These are phyloP conservation scores for Papilio elwesi DNA, from an alignment of 2,888 invertebrate species.

Conservation along the genomic window DNA sequence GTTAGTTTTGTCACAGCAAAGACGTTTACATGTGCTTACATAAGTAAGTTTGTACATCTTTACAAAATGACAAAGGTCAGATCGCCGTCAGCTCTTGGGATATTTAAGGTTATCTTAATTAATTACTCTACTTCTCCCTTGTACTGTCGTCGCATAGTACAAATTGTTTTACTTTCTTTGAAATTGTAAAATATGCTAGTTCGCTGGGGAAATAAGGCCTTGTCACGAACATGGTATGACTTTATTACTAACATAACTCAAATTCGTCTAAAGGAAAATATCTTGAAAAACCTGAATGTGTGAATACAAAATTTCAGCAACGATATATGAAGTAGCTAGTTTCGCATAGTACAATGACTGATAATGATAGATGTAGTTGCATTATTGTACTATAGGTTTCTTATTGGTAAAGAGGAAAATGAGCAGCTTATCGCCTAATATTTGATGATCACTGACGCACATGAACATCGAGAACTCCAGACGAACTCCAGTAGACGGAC, in stretches of 20 bases:
- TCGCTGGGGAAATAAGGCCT: constrained; percentile 5
- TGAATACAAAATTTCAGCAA: not conserved
- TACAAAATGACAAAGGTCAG: too few relatives aligned
- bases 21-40: too few relatives aligned
- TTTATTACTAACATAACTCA: constrained; percentile 10
- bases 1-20: too few relatives aligned
- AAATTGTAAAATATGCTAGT: not conserved
- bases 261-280: not conserved
- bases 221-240: constrained; percentile 4
- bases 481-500: too few relatives aligned
- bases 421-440: too few relatives aligned
- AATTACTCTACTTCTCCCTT: not conserved
- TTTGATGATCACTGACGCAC: too few relatives aligned
- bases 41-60: too few relatives aligned
- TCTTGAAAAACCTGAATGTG: not conserved
- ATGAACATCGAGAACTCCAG: too few relatives aligned
- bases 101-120: not conserved
- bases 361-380: not conserved
- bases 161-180: not conserved
- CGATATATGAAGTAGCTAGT: not conserved
- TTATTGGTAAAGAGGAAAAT: too few relatives aligned
- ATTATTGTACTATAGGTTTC: too few relatives aligned
- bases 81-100: not conserved
- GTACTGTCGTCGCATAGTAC: not conserved
- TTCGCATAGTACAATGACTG: not conserved